Evolutionary conservation across 2,888 invertebrate genomes (phyloP).

Genomic region (Andrena minutula): DNA sequence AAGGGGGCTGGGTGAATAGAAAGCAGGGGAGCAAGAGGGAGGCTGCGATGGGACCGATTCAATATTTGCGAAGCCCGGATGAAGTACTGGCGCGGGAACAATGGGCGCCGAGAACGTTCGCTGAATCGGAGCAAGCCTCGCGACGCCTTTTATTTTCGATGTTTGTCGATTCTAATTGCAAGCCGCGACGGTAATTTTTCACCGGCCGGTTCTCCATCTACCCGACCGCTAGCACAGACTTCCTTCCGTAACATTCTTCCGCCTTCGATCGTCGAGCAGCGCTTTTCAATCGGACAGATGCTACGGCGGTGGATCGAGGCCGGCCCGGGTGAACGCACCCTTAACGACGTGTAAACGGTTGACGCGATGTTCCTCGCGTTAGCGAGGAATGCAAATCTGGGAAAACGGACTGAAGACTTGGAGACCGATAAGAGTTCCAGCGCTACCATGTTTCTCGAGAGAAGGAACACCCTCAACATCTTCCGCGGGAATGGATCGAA

Average conservation of each 20-base stretch:
- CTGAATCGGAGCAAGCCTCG: slow-evolving; percentile 9
- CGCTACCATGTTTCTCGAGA: too few relatives aligned
- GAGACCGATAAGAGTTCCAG: too few relatives aligned
- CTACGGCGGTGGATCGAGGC: too few relatives aligned
- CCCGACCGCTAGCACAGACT: neutral
- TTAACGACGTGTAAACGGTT: too few relatives aligned
- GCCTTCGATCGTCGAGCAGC: neutral
- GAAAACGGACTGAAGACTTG: too few relatives aligned
- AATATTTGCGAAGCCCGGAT: slow-evolving; percentile 42
- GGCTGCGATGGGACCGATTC: slow-evolving; percentile 24
- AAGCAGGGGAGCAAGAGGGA: neutral
- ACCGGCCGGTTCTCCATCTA: neutral
- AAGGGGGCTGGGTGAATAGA: neutral
- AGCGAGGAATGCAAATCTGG: too few relatives aligned
- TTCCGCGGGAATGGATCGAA: neutral
- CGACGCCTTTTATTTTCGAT: slow-evolving; percentile 34
- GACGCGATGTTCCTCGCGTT: too few relatives aligned
- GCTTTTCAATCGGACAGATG: too few relatives aligned
- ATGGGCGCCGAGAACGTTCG: slow-evolving; percentile 24
- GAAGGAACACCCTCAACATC: neutral
- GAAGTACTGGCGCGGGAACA: slow-evolving; percentile 29
- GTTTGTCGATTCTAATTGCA: slow-evolving; percentile 25
- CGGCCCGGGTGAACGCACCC: too few relatives aligned
- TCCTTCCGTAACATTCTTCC: neutral
- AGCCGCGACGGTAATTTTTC: slow-evolving; percentile 5